These are phyloP conservation scores for Cottoperca gobio DNA, from an alignment of 2,797 vertebrate genomes.

Conservation along the genomic window DNA sequence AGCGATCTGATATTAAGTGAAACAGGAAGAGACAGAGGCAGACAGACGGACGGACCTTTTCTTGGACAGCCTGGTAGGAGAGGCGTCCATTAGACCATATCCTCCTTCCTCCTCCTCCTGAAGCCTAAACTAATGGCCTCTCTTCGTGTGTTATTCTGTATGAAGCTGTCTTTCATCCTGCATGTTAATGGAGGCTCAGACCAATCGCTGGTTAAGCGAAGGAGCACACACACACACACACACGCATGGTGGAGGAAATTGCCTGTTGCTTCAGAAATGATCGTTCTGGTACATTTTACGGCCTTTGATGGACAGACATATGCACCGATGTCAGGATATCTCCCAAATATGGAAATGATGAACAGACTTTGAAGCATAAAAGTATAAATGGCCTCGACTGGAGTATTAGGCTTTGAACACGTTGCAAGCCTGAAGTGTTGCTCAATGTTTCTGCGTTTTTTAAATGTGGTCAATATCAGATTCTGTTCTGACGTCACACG, in stretches of 20 bases:
- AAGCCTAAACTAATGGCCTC: slow-evolving; percentile 77
- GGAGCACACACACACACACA: slow-evolving; percentile 36
- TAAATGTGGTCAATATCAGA: too few relatives aligned
- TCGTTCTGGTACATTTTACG: slow-evolving; percentile 32
- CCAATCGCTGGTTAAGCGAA: slow-evolving; percentile 64
- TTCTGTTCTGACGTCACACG: too few relatives aligned
- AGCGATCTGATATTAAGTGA: slow-evolving; percentile 53
- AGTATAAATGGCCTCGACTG: not conserved
- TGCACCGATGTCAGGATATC: slow-evolving; percentile 1
- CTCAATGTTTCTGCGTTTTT: too few relatives aligned
- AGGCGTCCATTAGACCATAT: slow-evolving; percentile 78
- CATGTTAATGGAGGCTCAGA: slow-evolving; percentile 69
- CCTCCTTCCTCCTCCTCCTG: slow-evolving; percentile 75
- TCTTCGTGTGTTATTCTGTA: slow-evolving; percentile 82
- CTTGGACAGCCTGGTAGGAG: slow-evolving; percentile 47
- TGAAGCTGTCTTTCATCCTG: slow-evolving; percentile 77
- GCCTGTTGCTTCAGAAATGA: slow-evolving; percentile 15
- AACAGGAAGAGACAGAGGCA: slow-evolving; percentile 47
- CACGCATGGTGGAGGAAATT: slow-evolving; percentile 42
- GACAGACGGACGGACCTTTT: slow-evolving; percentile 29
- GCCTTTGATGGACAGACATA: not conserved
- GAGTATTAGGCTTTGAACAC: not conserved
- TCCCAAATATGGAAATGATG: not conserved
- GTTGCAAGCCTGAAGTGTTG: too few relatives aligned
- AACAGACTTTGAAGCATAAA: not conserved